phyloP scores from a whole-genome alignment of 2,113 vertebrate species.

The Chloroceryle aenea region DNA sequence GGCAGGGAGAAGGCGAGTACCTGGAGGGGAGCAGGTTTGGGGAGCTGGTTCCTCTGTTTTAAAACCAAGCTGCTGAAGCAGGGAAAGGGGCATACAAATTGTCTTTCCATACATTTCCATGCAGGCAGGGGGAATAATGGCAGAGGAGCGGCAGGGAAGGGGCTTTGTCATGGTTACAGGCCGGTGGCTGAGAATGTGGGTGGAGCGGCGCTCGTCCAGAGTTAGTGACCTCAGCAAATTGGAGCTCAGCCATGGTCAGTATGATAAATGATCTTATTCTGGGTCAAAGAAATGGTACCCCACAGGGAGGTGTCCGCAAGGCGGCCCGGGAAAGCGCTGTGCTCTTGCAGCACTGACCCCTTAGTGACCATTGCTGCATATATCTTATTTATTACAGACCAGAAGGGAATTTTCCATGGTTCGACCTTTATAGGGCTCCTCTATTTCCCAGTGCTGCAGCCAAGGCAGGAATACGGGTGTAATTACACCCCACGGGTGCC shows the following conservation, averaged over 20 bases:
- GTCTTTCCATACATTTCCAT: slow-evolving; percentile 61
- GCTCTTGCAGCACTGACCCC: slow-evolving; percentile 63
- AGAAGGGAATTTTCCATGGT: slow-evolving; percentile 58
- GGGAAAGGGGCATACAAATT: slow-evolving; percentile 22
- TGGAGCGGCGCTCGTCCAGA: slow-evolving; percentile 67
- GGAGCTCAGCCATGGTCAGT: slow-evolving; percentile 75
- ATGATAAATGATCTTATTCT: slow-evolving; percentile 82
- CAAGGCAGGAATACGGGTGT: not conserved
- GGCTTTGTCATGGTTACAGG: slow-evolving; percentile 81
- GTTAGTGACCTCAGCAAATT: slow-evolving; percentile 82
- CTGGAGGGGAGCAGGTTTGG: not conserved
- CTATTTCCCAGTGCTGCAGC: not conserved
- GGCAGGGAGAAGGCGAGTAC: not conserved
- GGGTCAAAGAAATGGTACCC: slow-evolving; percentile 68
- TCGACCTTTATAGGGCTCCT: not conserved
- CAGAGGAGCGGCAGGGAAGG: slow-evolving; percentile 57
- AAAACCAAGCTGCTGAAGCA: slow-evolving; percentile 8
- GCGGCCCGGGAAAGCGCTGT: slow-evolving; percentile 13
- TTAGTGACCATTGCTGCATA: slow-evolving; percentile 62
- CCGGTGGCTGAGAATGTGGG: slow-evolving; percentile 79
- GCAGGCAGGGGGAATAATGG: slow-evolving; percentile 76
- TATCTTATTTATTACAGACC: slow-evolving; percentile 47
- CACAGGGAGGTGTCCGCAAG: slow-evolving; percentile 48
- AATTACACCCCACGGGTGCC: not conserved
- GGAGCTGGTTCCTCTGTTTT: not conserved